These are phyloP conservation scores for Aleiodes alternator DNA, from an alignment of 2,888 invertebrate species.

Conservation along the genomic window DNA sequence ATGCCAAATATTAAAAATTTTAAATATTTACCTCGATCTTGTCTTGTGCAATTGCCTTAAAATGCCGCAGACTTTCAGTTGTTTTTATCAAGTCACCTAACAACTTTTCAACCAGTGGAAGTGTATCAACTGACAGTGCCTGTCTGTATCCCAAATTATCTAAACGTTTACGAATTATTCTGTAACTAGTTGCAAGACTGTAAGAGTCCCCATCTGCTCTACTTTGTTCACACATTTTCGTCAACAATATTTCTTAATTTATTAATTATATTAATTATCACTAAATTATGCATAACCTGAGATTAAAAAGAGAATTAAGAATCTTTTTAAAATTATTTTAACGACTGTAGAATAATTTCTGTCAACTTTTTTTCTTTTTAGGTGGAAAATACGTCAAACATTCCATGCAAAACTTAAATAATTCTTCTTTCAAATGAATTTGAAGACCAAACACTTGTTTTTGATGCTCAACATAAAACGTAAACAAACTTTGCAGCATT, in stretches of 20 bases:
- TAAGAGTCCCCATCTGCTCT: constrained; percentile 57
- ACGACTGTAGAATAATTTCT: background rate
- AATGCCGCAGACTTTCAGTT: constrained; percentile 90
- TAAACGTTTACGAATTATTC: constrained; percentile 82
- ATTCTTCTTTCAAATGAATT: background rate
- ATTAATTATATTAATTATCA: background rate
- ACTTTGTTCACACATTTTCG: constrained; percentile 34
- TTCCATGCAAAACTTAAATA: background rate
- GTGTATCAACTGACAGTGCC: constrained; percentile 84
- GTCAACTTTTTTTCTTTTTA: background rate
- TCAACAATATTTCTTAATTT: background rate
- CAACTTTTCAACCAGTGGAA: constrained; percentile 88
- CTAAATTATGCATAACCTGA: too few species aligned
- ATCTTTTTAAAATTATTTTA: too few species aligned
- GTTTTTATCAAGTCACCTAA: constrained; percentile 90
- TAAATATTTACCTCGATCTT: constrained; percentile 78
- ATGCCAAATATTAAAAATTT: background rate
- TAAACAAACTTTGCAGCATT: background rate
- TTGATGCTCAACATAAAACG: background rate
- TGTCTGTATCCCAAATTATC: constrained; percentile 90
- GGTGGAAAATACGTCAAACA: too few species aligned
- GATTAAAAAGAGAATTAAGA: background rate
- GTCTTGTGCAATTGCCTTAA: constrained; percentile 85
- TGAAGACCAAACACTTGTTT: background rate
- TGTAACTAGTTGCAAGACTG: constrained; percentile 69